Base-by-base conservation (phyloP, 2,888 invertebrate species). In the Callyntrura guangdongensis region DNA sequence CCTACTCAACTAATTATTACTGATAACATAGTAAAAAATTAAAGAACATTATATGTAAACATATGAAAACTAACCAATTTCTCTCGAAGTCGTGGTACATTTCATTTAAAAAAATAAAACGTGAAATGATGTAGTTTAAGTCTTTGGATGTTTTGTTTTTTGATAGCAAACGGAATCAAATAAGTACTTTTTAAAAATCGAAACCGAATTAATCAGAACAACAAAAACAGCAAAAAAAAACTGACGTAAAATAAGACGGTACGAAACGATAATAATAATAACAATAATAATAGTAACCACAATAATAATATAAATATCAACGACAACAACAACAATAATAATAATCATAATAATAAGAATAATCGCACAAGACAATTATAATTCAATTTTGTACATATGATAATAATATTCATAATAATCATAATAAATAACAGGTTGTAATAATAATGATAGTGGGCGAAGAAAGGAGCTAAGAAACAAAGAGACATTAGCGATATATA, bases 401-500 rank as follows among this genome's bases (percentile, higher is more conserved):
- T 69, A 67, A 45, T 69, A 67, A 67, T 36, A 36, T 36, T 36
- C 36, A 36, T 36, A 36, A 36, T 36, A 36, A 36, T 36, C 36
- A 36, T 67, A 17, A 45, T 69, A 69, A 12, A 69, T 27, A 69
- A 69, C 36, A 74, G 74, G 74, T 74, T n/a, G 47, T 72, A 47
- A 5, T 72, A 36, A 25, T 77, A 56, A 53, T 77, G 14, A 79
- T 79, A 79, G 56, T 79, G 47, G 74, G 47, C 74, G 74, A 74
- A 74, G 74, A 69, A 79, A n/a, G 56, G 59, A 79, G 53, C 79
- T 79, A 79, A 36, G 2, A 36, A 79, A 79, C 79, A 79, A 79
- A 79, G 53, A 59, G 22, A 77, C 12, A 79, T 25, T 6, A 36
- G 6, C 6, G 36, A 14, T 20, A 69, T 69, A 69, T 27, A 69